Evolutionary conservation across 2,113 vertebrate species (phyloP), one percentile per base, ranked within the genome.

Genomic region (Gavialis gangeticus): DNA sequence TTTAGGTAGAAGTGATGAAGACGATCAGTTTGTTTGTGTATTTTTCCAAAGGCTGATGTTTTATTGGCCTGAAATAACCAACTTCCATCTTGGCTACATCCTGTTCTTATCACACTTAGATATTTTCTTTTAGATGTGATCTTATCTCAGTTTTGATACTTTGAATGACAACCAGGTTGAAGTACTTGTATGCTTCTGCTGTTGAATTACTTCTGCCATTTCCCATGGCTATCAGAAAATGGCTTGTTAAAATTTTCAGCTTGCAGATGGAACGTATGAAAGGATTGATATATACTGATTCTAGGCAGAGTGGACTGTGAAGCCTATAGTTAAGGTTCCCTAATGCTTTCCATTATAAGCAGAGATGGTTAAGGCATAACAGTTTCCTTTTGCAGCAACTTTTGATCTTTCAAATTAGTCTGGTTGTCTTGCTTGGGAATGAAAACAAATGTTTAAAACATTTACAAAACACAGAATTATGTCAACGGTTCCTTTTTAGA

Each of bases 121-220:
- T 24, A 13, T 5, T 37, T 73, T 46, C 37, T 71, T 69, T 75
- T 75, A 69, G 11, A 13, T 67, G 6, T 37, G 12, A 60, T 75
- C 15, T 91, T 37, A 76, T 24, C 46, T 46, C 81, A 9, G 25
- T 88, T 80, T 1, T 80, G 69, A 30, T 16, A 34, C 4, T 3
- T 2, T 24, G 10, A 3, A 57, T 19, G 84, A 55, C 6, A 75
- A 66, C 54, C 28, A 63, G 3, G 1, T 30, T 88, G 25, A 28
- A 84, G 15, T 79, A 54, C 11, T 79, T 64, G 77, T 56, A 19
- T 56, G 56, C 81, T 8, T 77, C 30, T 10, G 18, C 6, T 54
- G 18, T 19, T 77, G 56, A 60, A 60, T 75, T 89, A 46, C 69
- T 82, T 89, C 17, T 84, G 59, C 69, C 59, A 59, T 10, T 91